Percentiles rank a stretch among this genome's conserved stretches.
phyloP scores from a whole-genome alignment of 2,797 vertebrate genomes.

The Calcarius lapponicus region DNA sequence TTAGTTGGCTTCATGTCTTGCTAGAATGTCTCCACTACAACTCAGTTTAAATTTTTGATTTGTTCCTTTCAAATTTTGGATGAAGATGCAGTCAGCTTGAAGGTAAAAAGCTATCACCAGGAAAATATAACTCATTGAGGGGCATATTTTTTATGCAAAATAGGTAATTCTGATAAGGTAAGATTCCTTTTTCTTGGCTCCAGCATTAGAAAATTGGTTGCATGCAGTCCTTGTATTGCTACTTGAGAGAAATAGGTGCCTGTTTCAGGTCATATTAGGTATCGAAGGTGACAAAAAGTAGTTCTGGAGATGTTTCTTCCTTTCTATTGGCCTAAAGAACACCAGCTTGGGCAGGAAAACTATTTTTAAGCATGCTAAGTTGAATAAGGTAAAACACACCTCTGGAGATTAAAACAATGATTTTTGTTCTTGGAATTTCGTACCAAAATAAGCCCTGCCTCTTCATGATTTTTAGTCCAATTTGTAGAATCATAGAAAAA shows the following conservation, averaged over 20 bases:
- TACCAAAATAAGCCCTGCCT: neutral
- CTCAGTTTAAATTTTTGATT: neutral
- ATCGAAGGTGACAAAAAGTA: neutral
- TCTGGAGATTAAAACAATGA: neutral
- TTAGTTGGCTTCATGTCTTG: neutral
- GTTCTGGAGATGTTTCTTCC: neutral
- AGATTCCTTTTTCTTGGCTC: neutral
- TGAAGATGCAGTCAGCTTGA: neutral
- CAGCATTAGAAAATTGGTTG: neutral
- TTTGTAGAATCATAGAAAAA: neutral
- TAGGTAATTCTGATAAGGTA: neutral
- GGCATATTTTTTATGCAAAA: neutral
- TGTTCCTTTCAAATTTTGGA: slow-evolving; percentile 6
- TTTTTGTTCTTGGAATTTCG: neutral
- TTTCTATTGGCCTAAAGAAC: neutral
- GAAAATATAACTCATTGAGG: neutral
- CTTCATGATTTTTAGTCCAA: neutral
- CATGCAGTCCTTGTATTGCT: neutral
- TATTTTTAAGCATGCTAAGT: neutral
- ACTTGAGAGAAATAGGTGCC: neutral
- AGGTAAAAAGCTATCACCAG: neutral
- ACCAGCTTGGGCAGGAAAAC: neutral
- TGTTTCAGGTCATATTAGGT: neutral
- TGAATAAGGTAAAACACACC: neutral
- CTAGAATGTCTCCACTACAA: neutral